Percentiles rank a stretch among this genome's conserved stretches.
phyloP scores from a whole-genome alignment of 2,797 vertebrate species.

The Muraenolepis orangiensis region DNA sequence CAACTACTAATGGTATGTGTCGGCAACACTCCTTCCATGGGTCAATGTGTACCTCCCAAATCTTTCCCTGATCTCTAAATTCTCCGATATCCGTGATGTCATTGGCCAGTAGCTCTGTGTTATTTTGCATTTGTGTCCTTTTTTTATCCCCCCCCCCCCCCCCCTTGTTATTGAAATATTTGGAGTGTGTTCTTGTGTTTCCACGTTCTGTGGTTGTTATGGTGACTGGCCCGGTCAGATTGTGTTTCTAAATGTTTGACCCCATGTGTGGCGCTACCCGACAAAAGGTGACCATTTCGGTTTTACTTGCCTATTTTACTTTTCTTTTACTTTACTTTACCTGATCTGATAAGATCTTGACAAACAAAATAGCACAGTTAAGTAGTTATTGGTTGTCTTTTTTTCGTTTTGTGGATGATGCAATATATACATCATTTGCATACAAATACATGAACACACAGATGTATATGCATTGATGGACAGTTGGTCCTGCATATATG shows the following conservation, averaged over 20 bases:
- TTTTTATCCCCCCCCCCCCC: too few species aligned
- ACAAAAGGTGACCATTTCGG: neutral
- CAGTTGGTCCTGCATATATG: conserved; percentile 44
- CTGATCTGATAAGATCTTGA: conserved; percentile 26
- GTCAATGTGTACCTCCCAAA: conserved; percentile 12
- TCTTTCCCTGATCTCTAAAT: conserved; percentile 28
- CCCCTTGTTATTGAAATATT: neutral
- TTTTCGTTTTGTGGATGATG: conserved; percentile 21
- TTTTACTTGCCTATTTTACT: too few species aligned
- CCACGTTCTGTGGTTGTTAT: neutral
- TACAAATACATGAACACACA: conserved; percentile 71
- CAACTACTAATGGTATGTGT: conserved; percentile 31
- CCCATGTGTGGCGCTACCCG: neutral
- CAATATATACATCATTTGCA: conserved; percentile 68
- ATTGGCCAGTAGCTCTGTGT: conserved; percentile 25
- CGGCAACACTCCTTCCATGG: conserved; percentile 5
- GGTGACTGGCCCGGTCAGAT: neutral
- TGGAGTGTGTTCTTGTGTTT: conserved; percentile 8
- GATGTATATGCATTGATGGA: conserved; percentile 48
- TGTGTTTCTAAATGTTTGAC: neutral
- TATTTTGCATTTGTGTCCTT: conserved; percentile 10
- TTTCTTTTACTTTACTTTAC: too few species aligned
- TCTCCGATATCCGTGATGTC: conserved; percentile 37
- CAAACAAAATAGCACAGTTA: neutral
- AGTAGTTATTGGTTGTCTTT: conserved; percentile 23